phyloP scores from a whole-genome alignment of 35 echinoderm and acorn worm species.

The Stichopus chloronotus region DNA sequence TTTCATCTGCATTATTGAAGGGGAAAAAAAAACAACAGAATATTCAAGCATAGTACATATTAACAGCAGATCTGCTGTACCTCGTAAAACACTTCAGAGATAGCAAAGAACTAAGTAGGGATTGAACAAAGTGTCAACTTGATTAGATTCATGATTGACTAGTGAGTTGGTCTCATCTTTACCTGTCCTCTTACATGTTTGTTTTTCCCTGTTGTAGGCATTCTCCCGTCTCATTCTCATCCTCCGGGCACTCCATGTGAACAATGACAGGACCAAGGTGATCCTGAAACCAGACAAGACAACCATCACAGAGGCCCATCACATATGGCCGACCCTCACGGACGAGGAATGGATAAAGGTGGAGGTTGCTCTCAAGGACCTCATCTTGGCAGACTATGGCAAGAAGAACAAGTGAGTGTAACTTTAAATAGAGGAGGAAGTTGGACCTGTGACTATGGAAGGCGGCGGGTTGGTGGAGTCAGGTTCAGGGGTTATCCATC shows the following conservation, averaged over 20 bases:
- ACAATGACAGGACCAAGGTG: slow-evolving; percentile 98
- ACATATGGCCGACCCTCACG: slow-evolving; percentile 95
- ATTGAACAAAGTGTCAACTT: no score
- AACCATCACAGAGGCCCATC: slow-evolving; percentile 95
- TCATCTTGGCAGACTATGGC: slow-evolving; percentile 97
- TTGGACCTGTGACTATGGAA: neutral
- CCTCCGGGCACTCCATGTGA: slow-evolving; percentile 91
- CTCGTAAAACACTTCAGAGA: no score
- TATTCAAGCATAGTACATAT: no score
- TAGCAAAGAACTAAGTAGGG: no score
- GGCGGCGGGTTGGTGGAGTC: neutral
- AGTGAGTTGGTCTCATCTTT: no score
- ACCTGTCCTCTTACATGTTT: no score
- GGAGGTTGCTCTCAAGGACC: slow-evolving; percentile 92
- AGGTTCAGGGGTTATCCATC: no score
- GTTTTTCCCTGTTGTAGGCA: slow-evolving; percentile 51
- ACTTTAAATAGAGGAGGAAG: neutral
- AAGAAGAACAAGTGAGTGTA: slow-evolving; percentile 97
- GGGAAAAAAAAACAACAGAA: no score
- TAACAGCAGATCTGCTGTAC: no score
- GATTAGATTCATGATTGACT: no score
- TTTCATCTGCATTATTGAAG: no score
- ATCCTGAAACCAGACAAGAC: slow-evolving; percentile 99
- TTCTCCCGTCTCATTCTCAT: slow-evolving; percentile 98
- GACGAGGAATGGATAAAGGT: slow-evolving; percentile 99